phyloP scores from a whole-genome alignment of 1,140 invertebrate genomes.

The Pseudomyrmex gracilis region DNA sequence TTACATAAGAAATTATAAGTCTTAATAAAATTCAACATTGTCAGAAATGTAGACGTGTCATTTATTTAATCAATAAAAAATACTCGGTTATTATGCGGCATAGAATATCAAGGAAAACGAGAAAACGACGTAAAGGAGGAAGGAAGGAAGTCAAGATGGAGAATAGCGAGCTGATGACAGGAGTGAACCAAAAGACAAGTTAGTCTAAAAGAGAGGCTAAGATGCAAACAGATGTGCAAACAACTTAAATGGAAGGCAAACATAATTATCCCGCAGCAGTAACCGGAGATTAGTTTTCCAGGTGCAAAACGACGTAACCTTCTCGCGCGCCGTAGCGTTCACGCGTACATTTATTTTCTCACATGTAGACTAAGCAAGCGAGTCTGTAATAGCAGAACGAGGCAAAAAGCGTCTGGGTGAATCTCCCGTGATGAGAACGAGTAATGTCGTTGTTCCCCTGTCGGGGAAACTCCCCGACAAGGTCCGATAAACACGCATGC shows the following conservation, averaged over 20 bases:
- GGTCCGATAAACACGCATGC: conserved; percentile 11
- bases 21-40: no score
- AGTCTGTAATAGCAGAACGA: conserved; percentile 15
- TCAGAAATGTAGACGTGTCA: neutral
- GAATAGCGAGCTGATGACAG: conserved; percentile 55
- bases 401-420: conserved; percentile 13
- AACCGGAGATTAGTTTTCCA: conserved; percentile 71
- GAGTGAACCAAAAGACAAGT: conserved; percentile 58
- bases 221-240: conserved; percentile 80
- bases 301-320: conserved; percentile 62
- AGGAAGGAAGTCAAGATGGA: conserved; percentile 3
- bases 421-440: conserved; percentile 42
- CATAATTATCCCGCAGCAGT: conserved; percentile 77
- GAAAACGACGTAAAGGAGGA: neutral
- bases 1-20: neutral
- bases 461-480: conserved; percentile 4
- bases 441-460: conserved; percentile 15
- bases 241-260: conserved; percentile 83
- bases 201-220: conserved; percentile 53
- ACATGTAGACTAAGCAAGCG: conserved; percentile 51
- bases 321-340: conserved; percentile 26
- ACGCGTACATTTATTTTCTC: conserved; percentile 55
- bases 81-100: neutral
- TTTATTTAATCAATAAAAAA: conserved; percentile 50
- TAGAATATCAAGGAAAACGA: neutral